Base-by-base conservation (phyloP, 2,113 vertebrate genomes). In the Petrocephalus microphthalmus region DNA sequence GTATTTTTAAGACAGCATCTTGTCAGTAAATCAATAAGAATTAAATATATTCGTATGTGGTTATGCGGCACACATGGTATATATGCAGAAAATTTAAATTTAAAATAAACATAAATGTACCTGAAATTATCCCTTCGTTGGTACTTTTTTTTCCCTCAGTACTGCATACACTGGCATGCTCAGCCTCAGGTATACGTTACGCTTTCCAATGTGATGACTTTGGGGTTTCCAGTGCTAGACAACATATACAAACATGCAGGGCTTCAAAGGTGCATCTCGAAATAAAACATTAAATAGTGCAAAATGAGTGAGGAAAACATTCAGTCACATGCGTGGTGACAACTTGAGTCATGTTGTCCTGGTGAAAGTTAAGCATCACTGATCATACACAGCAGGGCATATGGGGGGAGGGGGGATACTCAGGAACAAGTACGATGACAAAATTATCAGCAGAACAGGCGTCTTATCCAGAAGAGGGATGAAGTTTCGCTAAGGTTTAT, bases 61-160 rank as follows among this genome's bases (percentile, higher is more conserved):
- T 86, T 86, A 86, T 86, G 54, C 47, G 85, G 85, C 17, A 45
- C 56, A 64, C 85, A 86, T 85, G 29, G 29, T 33, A 85, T 85
- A 33, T 45, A 37, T 8, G 19, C 29, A 86, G 33, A 86, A 19
- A 47, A 17, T 47, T 47, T n/a, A 60, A 47, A 45, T 86, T 85
- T 85, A 33, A 85, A 85, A 85, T 85, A 85, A 85, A 74, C 6
- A 85, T 54, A 54, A 25, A 10, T 29, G n/a, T 51, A 52, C n/a
- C 84, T 85, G 51, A 53, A 56, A 33, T 17, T 3, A 29, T 54
- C 2, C 1, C 37, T 42, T 7, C 15, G 1, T 82, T 42, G n/a
- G 20, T 20, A 1, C 20, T 67, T 3, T 20, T 67, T 67, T 67
- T 1, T 19, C 25, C 10, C 22, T 67, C 60, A 25, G 60, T 22